Conservation (phyloP, 2,888 invertebrate genomes). For the Platycheirus rosarum region DNA sequence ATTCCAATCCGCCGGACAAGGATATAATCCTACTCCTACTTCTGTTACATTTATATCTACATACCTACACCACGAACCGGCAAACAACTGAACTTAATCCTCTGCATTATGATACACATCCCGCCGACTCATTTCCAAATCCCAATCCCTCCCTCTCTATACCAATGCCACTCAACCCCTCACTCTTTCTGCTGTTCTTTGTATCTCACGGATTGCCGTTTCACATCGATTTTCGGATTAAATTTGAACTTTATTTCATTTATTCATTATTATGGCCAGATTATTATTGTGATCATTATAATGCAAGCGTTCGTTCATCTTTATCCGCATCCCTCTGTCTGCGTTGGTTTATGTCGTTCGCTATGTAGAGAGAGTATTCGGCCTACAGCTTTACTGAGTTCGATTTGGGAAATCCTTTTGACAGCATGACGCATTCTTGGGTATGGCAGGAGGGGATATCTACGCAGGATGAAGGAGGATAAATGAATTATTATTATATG, state of each 20-base stretch:
- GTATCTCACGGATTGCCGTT: conserved; percentile 57
- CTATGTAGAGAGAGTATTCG: conserved; percentile 16
- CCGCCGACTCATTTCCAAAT: conserved; percentile 43
- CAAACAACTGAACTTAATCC: conserved; percentile 44
- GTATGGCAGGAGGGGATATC: background rate
- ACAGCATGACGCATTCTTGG: conserved; percentile 39
- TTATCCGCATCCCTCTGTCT: conserved; percentile 13
- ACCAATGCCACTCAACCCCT: background rate
- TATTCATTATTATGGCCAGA: conserved; percentile 74
- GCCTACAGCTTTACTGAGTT: conserved; percentile 23
- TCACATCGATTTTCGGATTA: conserved; percentile 79
- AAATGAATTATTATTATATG: conserved; percentile 65
- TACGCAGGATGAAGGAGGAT: conserved; percentile 20
- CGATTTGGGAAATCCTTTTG: conserved; percentile 39
- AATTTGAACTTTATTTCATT: conserved; percentile 76
- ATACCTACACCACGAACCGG: background rate
- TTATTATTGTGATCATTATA: conserved; percentile 75
- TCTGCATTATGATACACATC: conserved; percentile 34
- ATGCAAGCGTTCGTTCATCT: conserved; percentile 61
- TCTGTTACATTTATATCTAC: background rate
- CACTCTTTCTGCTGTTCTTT: background rate
- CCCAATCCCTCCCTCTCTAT: conserved; percentile 31
- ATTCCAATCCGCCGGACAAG: too few species aligned
- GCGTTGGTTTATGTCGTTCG: background rate
- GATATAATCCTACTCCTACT: conserved; percentile 39